Conservation (phyloP, 2,888 invertebrate genomes). For the Campaea margaritaria region DNA sequence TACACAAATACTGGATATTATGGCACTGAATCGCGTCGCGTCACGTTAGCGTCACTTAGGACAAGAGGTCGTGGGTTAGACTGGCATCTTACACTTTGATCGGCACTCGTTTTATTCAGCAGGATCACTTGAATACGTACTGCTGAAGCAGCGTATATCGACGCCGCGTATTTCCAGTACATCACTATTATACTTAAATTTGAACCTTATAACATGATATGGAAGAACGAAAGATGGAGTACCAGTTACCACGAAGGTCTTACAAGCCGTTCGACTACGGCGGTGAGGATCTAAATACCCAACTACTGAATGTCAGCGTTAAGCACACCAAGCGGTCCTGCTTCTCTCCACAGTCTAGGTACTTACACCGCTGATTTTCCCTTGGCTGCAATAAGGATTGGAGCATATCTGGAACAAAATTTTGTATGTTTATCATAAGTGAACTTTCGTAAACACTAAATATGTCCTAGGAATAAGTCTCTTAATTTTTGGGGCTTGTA, state of each 20-base stretch:
- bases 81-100: background rate
- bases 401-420: constrained; percentile 81
- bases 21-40: no score
- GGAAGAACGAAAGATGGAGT: constrained; percentile 1
- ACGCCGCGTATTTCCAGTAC: no score
- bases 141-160: background rate
- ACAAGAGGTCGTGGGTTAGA: no score
- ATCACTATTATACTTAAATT: background rate
- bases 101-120: background rate
- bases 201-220: constrained; percentile 2
- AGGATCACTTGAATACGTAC: background rate
- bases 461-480: no score
- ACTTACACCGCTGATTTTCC: constrained; percentile 77
- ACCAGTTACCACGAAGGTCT: constrained; percentile 2
- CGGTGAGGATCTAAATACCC: constrained; percentile 10
- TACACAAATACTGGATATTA: no score
- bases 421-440: background rate
- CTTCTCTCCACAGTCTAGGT: background rate
- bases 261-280: constrained; percentile 4
- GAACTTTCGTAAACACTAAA: background rate
- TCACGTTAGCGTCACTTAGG: no score
- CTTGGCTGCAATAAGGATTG: constrained; percentile 81
- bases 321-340: constrained; percentile 37
- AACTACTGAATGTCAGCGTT: constrained; percentile 12
- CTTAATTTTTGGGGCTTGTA: no score